Conservation (phyloP, 1,140 invertebrate genomes). For the Camponotus vicinus region DNA sequence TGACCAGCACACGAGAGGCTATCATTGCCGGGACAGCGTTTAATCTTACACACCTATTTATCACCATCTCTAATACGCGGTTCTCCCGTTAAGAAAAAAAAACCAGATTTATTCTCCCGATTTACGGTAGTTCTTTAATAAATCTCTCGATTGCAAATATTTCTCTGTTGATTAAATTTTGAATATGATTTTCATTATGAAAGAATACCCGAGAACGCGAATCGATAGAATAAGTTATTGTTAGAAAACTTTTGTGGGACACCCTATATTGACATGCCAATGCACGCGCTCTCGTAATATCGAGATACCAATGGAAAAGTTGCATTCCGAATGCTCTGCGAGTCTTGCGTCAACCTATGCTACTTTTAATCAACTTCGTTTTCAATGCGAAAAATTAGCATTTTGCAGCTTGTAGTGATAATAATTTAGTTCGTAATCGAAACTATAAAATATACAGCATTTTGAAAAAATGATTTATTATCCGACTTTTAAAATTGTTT, state of each 20-base stretch:
- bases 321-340: conserved; percentile 26
- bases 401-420: too few species aligned
- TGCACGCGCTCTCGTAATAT: conserved; percentile 41
- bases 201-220: not conserved
- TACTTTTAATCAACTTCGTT: too few species aligned
- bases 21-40: not conserved
- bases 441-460: too few species aligned
- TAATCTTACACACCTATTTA: conserved; percentile 1
- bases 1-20: not conserved
- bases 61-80: not conserved
- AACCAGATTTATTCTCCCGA: not conserved
- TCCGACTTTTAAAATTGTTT: too few species aligned
- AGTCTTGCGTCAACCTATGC: not conserved
- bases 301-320: conserved; percentile 63
- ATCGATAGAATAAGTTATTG: not conserved
- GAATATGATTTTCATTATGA: not conserved
- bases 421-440: too few species aligned
- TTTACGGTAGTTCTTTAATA: not conserved
- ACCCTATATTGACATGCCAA: not conserved
- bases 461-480: too few species aligned
- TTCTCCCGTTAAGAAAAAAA: too few species aligned
- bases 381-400: too few species aligned
- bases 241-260: not conserved
- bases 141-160: not conserved
- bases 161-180: not conserved